Base-by-base conservation (phyloP, 2,888 invertebrate species). In the Choreutis nemorana region DNA sequence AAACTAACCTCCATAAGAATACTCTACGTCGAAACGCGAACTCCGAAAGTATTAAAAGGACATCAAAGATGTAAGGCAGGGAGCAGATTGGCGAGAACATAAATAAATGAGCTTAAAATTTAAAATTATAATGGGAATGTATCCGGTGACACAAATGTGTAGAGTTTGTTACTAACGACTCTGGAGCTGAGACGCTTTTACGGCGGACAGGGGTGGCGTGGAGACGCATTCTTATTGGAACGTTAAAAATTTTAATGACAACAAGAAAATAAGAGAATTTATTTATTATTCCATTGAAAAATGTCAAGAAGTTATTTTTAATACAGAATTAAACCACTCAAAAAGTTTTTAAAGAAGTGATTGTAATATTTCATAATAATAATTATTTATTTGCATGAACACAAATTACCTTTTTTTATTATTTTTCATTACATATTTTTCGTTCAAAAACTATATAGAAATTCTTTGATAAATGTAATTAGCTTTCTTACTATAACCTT, bases 61-160 rank as follows among this genome's bases (percentile, higher is more conserved):
- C 68, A 66, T 77, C 73, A 75, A 67, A 75, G 64, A 72, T 71
- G 58, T 52, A 44, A 40, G 2, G 39, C 36, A 43, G 53, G 51
- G 50, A n/a, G 49, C 62, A 67, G 67, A 71, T 72, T 66, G 67
- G 60, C 57, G 55, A 49, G 55, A 62, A 66, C 64, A 62, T 64
- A 72, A 77, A 77, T 73, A 73, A 65, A 73, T 73, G 73, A 62
- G 73, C 68, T 67, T 66, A 70, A 66, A 73, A 78, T 78, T 78
- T 78, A 78, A 78, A 78, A 78, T 78, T 78, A 77, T 78, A 78
- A 78, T 78, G 62, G 75, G 71, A 63, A 71, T 73, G 78, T 77
- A 78, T 78, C 78, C 78, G 78, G 78, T 78, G 78, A 78, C 78
- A 75, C 64, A 78, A 78, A 78, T 78, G 78, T 78, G 78, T 73